Evolutionary conservation across 2,888 invertebrate species (phyloP).

Genomic region (Stegophylla sp.): DNA sequence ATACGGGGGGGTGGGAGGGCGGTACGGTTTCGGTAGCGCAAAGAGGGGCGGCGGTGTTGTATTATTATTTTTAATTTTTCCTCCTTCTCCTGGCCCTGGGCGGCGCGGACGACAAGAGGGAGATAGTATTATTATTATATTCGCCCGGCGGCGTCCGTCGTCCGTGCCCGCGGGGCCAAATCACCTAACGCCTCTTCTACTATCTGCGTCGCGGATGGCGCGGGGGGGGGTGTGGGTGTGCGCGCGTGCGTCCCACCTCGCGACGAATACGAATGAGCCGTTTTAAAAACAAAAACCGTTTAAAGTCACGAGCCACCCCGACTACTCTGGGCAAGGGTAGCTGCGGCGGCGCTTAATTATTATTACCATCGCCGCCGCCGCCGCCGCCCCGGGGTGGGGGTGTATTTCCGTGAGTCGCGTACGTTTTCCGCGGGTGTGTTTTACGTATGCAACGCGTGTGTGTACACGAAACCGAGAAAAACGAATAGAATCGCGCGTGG

Average conservation of each 20-base stretch:
- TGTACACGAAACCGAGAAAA: neutral
- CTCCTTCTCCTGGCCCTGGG: no score
- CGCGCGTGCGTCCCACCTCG: slow-evolving; percentile 24
- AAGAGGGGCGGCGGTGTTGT: neutral
- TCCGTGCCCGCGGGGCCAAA: slow-evolving; percentile 5
- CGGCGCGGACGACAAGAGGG: slow-evolving; percentile 4
- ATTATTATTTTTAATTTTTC: slow-evolving; percentile 45
- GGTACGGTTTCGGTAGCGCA: neutral
- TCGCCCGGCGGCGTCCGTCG: neutral
- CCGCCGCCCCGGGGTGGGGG: slow-evolving; percentile 1
- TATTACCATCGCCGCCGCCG: neutral
- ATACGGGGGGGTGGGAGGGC: neutral
- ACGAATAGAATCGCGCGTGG: neutral
- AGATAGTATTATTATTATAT: slow-evolving; percentile 33
- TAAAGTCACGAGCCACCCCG: slow-evolving; percentile 34
- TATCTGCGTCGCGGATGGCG: no score
- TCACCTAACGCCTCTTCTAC: slow-evolving; percentile 21
- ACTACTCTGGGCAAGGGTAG: no score
- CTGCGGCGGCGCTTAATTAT: slow-evolving; percentile 45
- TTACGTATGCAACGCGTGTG: slow-evolving; percentile 42
- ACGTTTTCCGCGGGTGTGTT: slow-evolving; percentile 42
- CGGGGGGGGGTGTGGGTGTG: neutral
- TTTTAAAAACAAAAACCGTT: slow-evolving; percentile 52
- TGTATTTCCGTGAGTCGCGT: no score
- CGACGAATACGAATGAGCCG: slow-evolving; percentile 51